Percentiles rank a stretch among this genome's conserved stretches.
Evolutionary conservation across 2,113 vertebrate genomes (phyloP).

Genomic region (Toxotes jaculatrix): DNA sequence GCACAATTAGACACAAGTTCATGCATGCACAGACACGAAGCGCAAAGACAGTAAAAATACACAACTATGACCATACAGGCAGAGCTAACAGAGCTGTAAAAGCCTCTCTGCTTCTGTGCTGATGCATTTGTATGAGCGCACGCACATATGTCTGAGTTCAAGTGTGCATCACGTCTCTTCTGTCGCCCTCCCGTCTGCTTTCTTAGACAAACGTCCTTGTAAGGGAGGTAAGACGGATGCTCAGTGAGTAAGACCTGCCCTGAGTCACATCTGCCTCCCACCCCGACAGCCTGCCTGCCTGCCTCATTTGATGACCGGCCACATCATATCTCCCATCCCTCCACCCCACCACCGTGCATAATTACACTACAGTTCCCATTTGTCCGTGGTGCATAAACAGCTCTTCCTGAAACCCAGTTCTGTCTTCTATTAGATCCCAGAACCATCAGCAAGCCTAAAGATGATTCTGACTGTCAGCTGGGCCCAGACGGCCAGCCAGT

Average conservation of each 20-base stretch:
- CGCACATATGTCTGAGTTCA: slow-evolving; percentile 42
- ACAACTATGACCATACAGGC: neutral
- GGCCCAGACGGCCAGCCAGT: slow-evolving; percentile 67
- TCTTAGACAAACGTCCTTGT: slow-evolving; percentile 75
- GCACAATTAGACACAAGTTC: slow-evolving; percentile 75
- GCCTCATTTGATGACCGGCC: slow-evolving; percentile 52
- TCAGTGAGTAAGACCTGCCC: slow-evolving; percentile 65
- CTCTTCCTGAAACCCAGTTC: slow-evolving; percentile 77
- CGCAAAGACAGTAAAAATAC: neutral
- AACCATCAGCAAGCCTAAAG: slow-evolving; percentile 74
- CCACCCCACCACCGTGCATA: slow-evolving; percentile 24
- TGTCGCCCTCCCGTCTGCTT: slow-evolving; percentile 78
- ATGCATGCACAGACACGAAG: neutral
- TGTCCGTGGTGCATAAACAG: slow-evolving; percentile 72
- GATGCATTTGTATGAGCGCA: slow-evolving; percentile 61
- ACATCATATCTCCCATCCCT: slow-evolving; percentile 44
- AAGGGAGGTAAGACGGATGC: slow-evolving; percentile 74
- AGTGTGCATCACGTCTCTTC: slow-evolving; percentile 75
- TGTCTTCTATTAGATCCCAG: slow-evolving; percentile 81
- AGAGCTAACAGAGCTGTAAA: slow-evolving; percentile 11
- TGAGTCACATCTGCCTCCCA: slow-evolving; percentile 76
- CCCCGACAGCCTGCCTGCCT: slow-evolving; percentile 41
- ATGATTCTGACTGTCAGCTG: slow-evolving; percentile 74
- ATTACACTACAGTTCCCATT: slow-evolving; percentile 77
- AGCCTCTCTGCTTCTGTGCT: slow-evolving; percentile 8